Conservation (phyloP, 2,888 invertebrate genomes). For the Eumerus sabulonum region DNA sequence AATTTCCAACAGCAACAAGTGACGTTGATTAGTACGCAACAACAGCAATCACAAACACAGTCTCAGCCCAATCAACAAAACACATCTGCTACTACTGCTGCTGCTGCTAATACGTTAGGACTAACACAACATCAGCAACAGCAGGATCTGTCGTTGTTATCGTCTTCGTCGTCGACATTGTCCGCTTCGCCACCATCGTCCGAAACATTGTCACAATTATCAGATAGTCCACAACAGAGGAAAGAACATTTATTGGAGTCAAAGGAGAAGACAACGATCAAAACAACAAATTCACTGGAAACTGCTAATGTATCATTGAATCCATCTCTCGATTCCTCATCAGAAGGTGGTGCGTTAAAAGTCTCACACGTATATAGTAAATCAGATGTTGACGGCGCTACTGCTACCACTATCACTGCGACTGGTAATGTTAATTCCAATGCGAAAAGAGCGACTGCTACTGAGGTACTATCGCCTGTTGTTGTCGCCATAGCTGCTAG, state of each 20-base stretch:
- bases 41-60: slow-evolving; percentile 68
- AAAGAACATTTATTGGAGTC: slow-evolving; percentile 20
- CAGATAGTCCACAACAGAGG: slow-evolving; percentile 52
- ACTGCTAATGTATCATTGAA: slow-evolving; percentile 44
- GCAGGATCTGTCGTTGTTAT: slow-evolving; percentile 75
- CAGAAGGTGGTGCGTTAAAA: slow-evolving; percentile 58
- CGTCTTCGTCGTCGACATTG: slow-evolving; percentile 67
- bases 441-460: slow-evolving; percentile 47
- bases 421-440: slow-evolving; percentile 54
- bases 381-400: slow-evolving; percentile 45
- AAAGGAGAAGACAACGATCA: slow-evolving; percentile 60
- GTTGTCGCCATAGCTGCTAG: slow-evolving; percentile 72
- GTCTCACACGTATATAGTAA: slow-evolving; percentile 54
- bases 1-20: slow-evolving; percentile 77
- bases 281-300: slow-evolving; percentile 49
- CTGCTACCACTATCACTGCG: slow-evolving; percentile 52
- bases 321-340: slow-evolving; percentile 70
- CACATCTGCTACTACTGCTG: not conserved
- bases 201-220: slow-evolving; percentile 62
- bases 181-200: slow-evolving; percentile 70
- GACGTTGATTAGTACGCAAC: slow-evolving; percentile 74
- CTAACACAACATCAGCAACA: slow-evolving; percentile 56
- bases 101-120: slow-evolving; percentile 50
- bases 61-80: slow-evolving; percentile 72
- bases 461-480: slow-evolving; percentile 72